Evolutionary conservation across 2,113 vertebrate genomes (phyloP), one percentile per base, ranked within the genome.

Genomic region (Istiophorus platypterus): DNA sequence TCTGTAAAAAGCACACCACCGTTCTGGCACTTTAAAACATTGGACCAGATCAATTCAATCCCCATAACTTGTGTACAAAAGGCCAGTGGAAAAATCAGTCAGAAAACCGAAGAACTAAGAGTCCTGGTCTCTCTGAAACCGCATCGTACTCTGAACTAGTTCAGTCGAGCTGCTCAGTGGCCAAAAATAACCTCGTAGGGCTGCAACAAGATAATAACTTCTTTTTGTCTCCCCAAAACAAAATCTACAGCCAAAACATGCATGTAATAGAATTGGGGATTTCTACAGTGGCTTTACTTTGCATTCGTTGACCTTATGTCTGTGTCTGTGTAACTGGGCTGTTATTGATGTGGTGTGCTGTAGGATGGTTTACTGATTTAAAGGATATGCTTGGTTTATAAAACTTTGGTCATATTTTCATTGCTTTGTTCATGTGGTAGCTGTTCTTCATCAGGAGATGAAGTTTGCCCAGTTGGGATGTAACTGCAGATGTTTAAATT

Each of bases 131-230:
- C 76, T 49, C 22, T 34, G 17, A 51, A 49, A 82, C 75, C 81
- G 65, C 81, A 80, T 49, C 42, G 47, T 26, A 47, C 47, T 57
- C 56, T 79, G 72, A 70, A 7, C 34, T 6, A 63, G 31, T 81
- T 75, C 75, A 79, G 73, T 31, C 42, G 22, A 71, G 70, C 59
- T 51, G 76, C 42, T 76, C 31, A n/a, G 47, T 5, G 29, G 88
- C 83, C 84, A 88, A 82, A 84, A 88, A 86, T 56, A 84, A 84
- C 58, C 67, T 81, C 74, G 45, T 41, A 74, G 54, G 27, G 41
- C 75, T 74, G 59, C 85, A 85, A 85, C 51, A 57, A 88, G 78
- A 86, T 86, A 78, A 90, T 78, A 57, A 79, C 54, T 78, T 62
- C 15, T 68, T 81, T 80, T 85, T 80, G 47, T 73, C 42, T 77